A percentile compares a stretch with the other conserved stretches of the same genome.
Conservation (phyloP, 2,888 invertebrate genomes). For the Dicyrtomina minuta region DNA sequence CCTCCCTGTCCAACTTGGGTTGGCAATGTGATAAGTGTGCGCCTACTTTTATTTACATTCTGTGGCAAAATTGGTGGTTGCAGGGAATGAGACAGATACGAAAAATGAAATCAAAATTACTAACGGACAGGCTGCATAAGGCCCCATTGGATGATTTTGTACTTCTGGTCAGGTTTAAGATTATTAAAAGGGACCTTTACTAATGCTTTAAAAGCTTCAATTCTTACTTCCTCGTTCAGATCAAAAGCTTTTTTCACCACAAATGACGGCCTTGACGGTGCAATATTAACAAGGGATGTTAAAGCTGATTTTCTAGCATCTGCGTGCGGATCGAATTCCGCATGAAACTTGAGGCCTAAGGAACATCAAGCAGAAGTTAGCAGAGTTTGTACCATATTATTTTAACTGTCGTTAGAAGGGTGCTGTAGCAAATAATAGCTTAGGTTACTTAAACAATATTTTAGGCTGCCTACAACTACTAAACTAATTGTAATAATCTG, state of each 20-base stretch:
- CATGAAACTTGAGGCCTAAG: conserved; percentile 24
- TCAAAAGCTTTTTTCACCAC: conserved; percentile 17
- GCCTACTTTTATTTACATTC: too few relatives aligned
- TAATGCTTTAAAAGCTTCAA: conserved; percentile 25
- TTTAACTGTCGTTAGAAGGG: too few relatives aligned
- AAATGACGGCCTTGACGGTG: not conserved
- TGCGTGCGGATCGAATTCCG: conserved; percentile 12
- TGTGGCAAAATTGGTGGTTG: not conserved
- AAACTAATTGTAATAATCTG: too few relatives aligned
- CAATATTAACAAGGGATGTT: not conserved
- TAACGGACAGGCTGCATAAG: conserved; percentile 15
- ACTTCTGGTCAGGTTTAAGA: not conserved
- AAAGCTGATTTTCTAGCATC: conserved; percentile 12
- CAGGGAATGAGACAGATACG: not conserved
- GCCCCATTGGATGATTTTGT: conserved; percentile 24
- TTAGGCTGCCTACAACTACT: too few relatives aligned
- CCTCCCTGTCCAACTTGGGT: too few relatives aligned
- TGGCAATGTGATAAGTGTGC: too few relatives aligned
- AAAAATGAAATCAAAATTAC: not conserved
- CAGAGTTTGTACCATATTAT: not conserved
- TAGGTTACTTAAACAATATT: too few relatives aligned
- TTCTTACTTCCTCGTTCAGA: not conserved
- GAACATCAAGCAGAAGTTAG: too few relatives aligned
- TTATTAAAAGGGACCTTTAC: not conserved
- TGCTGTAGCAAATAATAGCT: too few relatives aligned